Conservation (phyloP, 2,113 vertebrate genomes). For the Cichladusa arquata region DNA sequence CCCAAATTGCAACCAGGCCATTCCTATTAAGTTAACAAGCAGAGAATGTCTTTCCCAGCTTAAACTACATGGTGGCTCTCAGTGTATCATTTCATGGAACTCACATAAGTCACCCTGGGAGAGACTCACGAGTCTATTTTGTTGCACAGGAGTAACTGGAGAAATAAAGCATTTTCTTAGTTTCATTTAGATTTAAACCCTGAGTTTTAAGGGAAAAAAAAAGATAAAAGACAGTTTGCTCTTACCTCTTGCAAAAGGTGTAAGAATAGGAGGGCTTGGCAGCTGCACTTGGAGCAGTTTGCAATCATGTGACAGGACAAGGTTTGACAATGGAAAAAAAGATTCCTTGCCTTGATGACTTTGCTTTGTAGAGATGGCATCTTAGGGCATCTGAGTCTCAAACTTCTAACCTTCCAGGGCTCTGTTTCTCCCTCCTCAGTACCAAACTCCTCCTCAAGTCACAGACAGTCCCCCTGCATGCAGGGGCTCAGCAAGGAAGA, state of each 20-base stretch:
- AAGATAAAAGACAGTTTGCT: not conserved
- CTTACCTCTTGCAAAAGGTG: not conserved
- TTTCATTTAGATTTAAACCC: not conserved
- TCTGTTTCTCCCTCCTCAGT: not conserved
- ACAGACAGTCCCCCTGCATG: not conserved
- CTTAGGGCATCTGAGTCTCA: not conserved
- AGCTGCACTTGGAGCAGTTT: not conserved
- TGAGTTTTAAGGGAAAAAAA: fast-evolving
- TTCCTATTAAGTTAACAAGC: not conserved
- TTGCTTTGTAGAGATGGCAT: not conserved
- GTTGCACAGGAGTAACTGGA: not conserved
- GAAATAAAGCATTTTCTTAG: not conserved
- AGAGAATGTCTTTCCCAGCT: not conserved
- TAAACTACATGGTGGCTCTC: not conserved
- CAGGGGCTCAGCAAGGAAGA: not conserved
- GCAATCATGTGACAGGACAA: not conserved
- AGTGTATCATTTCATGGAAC: not conserved
- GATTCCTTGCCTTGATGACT: fast-evolving
- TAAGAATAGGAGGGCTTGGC: not conserved
- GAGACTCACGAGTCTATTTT: not conserved
- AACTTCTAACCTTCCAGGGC: not conserved
- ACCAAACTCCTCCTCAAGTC: not conserved
- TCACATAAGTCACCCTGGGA: not conserved
- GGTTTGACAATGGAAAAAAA: not conserved
- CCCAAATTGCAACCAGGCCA: not conserved